Evolutionary conservation across 2,888 invertebrate species (phyloP).

Genomic region (Pyrgus malvae): DNA sequence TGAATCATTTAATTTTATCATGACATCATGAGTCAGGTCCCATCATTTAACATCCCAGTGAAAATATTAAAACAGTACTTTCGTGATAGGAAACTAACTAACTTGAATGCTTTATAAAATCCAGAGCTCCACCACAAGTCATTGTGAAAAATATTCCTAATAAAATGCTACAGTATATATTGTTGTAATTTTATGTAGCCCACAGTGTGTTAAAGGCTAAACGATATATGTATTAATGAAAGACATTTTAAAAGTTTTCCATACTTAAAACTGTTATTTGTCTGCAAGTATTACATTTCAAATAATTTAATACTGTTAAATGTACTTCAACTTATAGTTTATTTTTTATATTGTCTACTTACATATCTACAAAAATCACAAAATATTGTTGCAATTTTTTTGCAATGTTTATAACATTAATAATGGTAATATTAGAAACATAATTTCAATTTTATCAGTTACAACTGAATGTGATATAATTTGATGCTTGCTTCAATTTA

Average conservation of each 20-base stretch:
- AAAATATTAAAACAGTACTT: background rate
- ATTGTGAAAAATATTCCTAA: too few species aligned
- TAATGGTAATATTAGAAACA: background rate
- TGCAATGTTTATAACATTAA: background rate
- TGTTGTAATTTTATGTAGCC: too few species aligned
- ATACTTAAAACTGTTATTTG: too few species aligned
- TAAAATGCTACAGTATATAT: too few species aligned
- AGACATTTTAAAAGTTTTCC: too few species aligned
- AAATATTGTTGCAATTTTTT: slow-evolving; percentile 12
- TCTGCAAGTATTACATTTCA: too few species aligned
- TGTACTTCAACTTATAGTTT: slow-evolving; percentile 13
- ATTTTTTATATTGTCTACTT: slow-evolving; percentile 24
- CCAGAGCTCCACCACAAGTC: too few species aligned
- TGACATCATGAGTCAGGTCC: too few species aligned
- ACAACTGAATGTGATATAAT: background rate
- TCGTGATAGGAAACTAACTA: background rate
- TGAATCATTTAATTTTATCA: too few species aligned
- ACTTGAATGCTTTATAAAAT: too few species aligned
- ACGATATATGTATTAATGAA: too few species aligned
- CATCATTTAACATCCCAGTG: background rate
- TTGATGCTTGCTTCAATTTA: background rate
- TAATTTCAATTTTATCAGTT: background rate
- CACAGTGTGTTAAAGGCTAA: too few species aligned
- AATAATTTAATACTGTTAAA: slow-evolving; percentile 14
- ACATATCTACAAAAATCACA: slow-evolving; percentile 20